These are phyloP conservation scores for Plusia festucae DNA, from an alignment of 2,888 invertebrate species.

Conservation along the genomic window DNA sequence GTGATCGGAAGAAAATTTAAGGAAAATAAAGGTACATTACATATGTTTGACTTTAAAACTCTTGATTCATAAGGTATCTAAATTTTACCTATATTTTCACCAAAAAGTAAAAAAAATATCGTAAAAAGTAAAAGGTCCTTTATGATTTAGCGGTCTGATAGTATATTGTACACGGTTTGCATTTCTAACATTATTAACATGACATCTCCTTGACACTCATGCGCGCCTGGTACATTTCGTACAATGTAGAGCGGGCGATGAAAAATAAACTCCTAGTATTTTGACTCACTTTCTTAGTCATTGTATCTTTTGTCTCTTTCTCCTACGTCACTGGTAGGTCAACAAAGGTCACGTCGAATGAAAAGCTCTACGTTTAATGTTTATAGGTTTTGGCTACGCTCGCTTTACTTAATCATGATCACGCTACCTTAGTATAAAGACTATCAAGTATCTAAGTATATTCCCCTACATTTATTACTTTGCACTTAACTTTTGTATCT, in stretches of 20 bases:
- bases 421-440: constrained; percentile 14
- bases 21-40: no score
- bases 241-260: background rate
- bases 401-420: constrained; percentile 15
- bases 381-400: constrained; percentile 10
- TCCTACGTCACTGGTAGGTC: constrained; percentile 57
- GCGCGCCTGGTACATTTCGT: background rate
- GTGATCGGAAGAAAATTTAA: no score
- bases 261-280: background rate
- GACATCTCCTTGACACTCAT: background rate
- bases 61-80: no score
- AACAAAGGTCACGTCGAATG: constrained; percentile 53
- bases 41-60: no score
- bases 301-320: constrained; percentile 29
- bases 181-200: background rate
- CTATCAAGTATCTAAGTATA: background rate
- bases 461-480: background rate
- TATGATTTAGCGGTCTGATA: no score
- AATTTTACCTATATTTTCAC: no score
- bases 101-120: no score
- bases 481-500: background rate
- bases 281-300: background rate
- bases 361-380: constrained; percentile 28
- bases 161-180: background rate
- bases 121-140: no score